Evolutionary conservation across 2,797 vertebrate genomes (phyloP), one percentile per base, ranked within the genome.

Genomic region (Catostomus latipinnis): DNA sequence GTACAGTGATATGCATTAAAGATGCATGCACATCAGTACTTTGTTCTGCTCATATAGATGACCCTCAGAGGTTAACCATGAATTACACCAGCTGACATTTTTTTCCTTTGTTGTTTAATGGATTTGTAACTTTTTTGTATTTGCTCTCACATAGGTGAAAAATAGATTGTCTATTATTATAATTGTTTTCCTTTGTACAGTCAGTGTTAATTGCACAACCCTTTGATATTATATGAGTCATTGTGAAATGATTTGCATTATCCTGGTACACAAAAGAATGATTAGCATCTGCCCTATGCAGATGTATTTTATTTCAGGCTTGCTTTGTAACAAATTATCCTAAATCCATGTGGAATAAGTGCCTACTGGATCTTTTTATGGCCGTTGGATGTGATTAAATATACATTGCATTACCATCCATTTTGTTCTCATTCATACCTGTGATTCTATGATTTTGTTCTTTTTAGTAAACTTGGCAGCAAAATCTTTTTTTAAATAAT

Each of bases 1-100:
- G 56, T 83, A 73, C 81, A 67, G 81, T 80, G 70, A 81, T 78
- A 60, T 70, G 52, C 74, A 74, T 85, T 82, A 80, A 82, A 85
- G 52, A 82, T 81, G 81, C 69, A 77, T 80, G 53, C 50, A 77
- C 76, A 74, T 45, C 13, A 67, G 53, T 70, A 67, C 56, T 63
- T 78, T 56, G 50, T 72, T 34, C 12, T 63, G 22, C 81, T 71
- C 16, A 12, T 60, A 61, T 71, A 73, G 63, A 63, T 6, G 69
- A 57, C 67, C 14, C 6, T 60, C 56, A 43, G 57, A 53, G 45
- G 50, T 45, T 14, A 70, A 49, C 8, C 54, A 60, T 54, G 34
- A 49, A 7, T 73, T 68, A 56, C 74, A 49, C 0, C 13, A 22
- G 0, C 6, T 58, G 49, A 48, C 62, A 8, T 9, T 9, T 63